Evolutionary conservation across 2,113 vertebrate genomes (phyloP), one percentile per base, ranked within the genome.

Genomic region (Falco punctatus): DNA sequence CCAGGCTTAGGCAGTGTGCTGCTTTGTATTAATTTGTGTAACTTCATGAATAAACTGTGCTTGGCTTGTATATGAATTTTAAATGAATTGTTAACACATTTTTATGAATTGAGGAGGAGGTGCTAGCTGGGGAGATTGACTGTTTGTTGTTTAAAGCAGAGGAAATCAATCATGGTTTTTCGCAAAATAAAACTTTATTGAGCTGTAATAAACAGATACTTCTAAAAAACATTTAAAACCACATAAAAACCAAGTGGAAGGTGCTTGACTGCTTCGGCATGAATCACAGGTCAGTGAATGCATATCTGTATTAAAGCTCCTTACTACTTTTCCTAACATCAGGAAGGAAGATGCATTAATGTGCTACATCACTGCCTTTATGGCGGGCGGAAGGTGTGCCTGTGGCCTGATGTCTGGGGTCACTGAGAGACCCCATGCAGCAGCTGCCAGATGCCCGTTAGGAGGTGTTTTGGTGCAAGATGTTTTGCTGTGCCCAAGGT

Each of bases 71-170:
- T 70, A 73, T 94, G 96, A 88, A 95, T 96, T 96, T 96, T 96
- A 97, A 97, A 92, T 42, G 74, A 96, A 97, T 97, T 97, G 96
- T 97, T 97, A 96, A 97, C 96, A 96, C 87, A 4, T 97, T 97
- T 96, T 97, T 97, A 96, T 95, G 96, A 93, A 97, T 88, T 3
- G 54, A 51, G 92, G 85, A 95, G 96, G 93, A 90, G 94, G 93
- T 92, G 96, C 92, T 85, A 83, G 84, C 78, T 15, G 49, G 64
- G 87, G 86, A 79, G 66, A 73, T 32, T 81, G 92, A 11, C 94
- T 96, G 94, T 61, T 90, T 88, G 90, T 96, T 96, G 96, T 92
- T 95, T 82, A 61, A 77, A 92, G 88, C 93, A 62, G 96, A 96
- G 94, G 93, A 96, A 97, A 96, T 92, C 90, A 90, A 93, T 94